Percentiles rank a stretch among this genome's conserved stretches.
These are phyloP conservation scores for Aelia acuminata DNA, from an alignment of 2,888 invertebrate genomes.

Conservation along the genomic window DNA sequence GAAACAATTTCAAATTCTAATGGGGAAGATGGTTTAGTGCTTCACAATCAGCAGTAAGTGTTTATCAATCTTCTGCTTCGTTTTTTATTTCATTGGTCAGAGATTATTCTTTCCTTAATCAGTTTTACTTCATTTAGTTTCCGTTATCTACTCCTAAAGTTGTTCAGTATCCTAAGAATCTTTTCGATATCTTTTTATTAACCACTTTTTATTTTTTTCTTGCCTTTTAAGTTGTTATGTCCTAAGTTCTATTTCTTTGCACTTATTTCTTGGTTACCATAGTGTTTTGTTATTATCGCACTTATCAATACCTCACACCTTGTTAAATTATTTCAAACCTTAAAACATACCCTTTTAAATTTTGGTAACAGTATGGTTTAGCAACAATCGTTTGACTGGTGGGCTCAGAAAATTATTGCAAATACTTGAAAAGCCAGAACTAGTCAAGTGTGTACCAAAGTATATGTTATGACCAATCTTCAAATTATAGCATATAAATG, in stretches of 20 bases:
- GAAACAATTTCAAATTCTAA: not conserved
- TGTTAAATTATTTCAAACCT: not conserved
- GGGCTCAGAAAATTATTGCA: too few relatives aligned
- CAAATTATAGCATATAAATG: too few relatives aligned
- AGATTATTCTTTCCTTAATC: not conserved
- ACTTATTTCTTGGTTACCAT: not conserved
- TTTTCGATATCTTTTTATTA: not conserved
- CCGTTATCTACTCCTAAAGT: not conserved
- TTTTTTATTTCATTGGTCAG: constrained; percentile 32
- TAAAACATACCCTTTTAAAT: not conserved
- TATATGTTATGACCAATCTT: too few relatives aligned
- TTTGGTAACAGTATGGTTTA: not conserved
- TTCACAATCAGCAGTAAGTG: constrained; percentile 19
- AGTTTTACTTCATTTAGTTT: not conserved
- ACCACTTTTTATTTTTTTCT: not conserved
- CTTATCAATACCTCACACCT: not conserved
- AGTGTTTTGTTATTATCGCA: not conserved
- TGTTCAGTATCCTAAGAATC: not conserved
- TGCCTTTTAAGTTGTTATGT: not conserved
- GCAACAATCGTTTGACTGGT: too few relatives aligned
- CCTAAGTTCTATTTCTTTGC: too few relatives aligned
- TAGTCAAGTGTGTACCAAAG: too few relatives aligned
- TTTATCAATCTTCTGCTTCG: not conserved
- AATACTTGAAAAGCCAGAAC: too few relatives aligned
- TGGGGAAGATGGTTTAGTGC: constrained; percentile 7